A percentile compares a stretch with the other conserved stretches of the same genome.
Conservation (phyloP, 2,888 invertebrate genomes). For the Lissonota sp. region DNA sequence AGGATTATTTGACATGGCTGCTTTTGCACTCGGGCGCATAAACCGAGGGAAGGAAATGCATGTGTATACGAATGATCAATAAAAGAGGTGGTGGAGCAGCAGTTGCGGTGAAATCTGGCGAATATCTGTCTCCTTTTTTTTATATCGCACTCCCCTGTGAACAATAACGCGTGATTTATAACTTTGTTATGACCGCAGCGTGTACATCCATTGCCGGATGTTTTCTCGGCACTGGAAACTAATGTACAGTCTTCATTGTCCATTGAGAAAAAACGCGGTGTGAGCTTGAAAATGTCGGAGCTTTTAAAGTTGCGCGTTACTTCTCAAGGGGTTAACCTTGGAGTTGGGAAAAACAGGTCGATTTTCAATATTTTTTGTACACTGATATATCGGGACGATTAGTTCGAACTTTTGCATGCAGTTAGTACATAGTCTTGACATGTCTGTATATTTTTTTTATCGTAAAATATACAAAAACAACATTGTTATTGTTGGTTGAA, state of each 20-base stretch:
- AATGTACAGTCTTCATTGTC: constrained; percentile 1
- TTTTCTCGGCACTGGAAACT: background rate
- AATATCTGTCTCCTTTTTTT: constrained; percentile 38
- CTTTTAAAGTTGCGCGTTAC: too few species aligned
- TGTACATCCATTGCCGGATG: constrained; percentile 1
- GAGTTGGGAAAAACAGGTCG: too few species aligned
- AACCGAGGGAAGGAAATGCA: constrained; percentile 3
- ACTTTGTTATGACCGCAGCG: constrained; percentile 48
- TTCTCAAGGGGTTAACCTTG: too few species aligned
- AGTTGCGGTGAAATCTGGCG: constrained; percentile 11
- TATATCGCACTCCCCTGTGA: constrained; percentile 25
- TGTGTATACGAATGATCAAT: constrained; percentile 24
- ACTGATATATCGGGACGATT: too few species aligned
- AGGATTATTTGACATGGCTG: constrained; percentile 24
- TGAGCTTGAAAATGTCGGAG: too few species aligned
- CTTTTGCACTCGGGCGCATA: background rate
- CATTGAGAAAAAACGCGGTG: too few species aligned
- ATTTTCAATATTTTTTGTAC: too few species aligned
- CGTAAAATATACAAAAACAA: too few species aligned
- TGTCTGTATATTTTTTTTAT: too few species aligned
- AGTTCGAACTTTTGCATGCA: too few species aligned
- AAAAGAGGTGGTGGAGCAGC: background rate
- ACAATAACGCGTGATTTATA: constrained; percentile 63
- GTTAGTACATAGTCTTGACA: too few species aligned
- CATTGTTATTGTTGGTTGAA: too few species aligned